A percentile compares a stretch with the other conserved stretches of the same genome.
Conservation (phyloP, 2,888 invertebrate genomes). For the Drosophila borborema region DNA sequence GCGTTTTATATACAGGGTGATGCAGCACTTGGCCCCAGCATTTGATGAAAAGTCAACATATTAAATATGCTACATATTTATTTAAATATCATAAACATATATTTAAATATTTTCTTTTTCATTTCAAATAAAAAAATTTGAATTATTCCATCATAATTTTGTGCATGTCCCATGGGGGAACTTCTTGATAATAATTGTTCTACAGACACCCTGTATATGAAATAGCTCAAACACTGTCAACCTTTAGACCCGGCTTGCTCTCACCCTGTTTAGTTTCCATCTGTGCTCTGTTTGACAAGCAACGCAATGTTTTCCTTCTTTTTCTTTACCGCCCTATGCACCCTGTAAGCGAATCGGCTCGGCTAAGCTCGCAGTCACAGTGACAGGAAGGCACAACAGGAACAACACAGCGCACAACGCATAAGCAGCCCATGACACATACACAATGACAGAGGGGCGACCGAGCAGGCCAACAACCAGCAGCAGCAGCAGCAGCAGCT, state of each 20-base stretch:
- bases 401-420: slow-evolving; percentile 57
- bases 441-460: slow-evolving; percentile 54
- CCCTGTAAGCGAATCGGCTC: slow-evolving; percentile 45
- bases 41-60: neutral
- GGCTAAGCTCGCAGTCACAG: slow-evolving; percentile 55
- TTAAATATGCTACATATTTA: no score
- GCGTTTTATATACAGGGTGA: slow-evolving; percentile 75
- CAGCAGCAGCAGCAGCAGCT: slow-evolving; percentile 31
- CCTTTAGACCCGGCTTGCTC: neutral
- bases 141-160: neutral
- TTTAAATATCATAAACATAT: neutral
- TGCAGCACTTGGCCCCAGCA: neutral
- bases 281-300: neutral
- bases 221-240: neutral
- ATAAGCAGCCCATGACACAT: slow-evolving; percentile 66
- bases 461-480: slow-evolving; percentile 53
- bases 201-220: neutral
- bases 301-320: neutral
- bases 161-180: neutral
- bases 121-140: neutral
- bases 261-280: slow-evolving; percentile 18
- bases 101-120: neutral
- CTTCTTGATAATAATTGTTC: neutral
- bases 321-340: slow-evolving; percentile 14
- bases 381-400: slow-evolving; percentile 69